Percentiles rank a stretch among this genome's conserved stretches.
These are phyloP conservation scores for Drosophila emarginata DNA, from an alignment of 2,888 invertebrate genomes.

Conservation along the genomic window DNA sequence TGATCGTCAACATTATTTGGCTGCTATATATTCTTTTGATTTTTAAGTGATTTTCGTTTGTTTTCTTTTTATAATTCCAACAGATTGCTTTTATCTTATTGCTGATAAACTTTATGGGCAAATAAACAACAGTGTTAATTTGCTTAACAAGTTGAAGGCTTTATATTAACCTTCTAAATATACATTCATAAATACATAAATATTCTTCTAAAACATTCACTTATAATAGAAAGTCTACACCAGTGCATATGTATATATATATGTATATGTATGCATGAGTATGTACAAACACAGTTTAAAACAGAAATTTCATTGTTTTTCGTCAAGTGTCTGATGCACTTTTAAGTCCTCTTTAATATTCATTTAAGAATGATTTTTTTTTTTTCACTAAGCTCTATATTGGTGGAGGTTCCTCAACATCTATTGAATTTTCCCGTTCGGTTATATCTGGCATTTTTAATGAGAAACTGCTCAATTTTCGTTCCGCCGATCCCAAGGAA, in stretches of 20 bases:
- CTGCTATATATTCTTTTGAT: background rate
- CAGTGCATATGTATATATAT: background rate
- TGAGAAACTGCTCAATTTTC: constrained; percentile 71
- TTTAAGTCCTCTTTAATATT: background rate
- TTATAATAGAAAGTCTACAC: constrained; percentile 5
- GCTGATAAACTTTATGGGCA: constrained; percentile 50
- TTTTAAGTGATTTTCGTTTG: background rate
- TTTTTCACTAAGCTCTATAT: background rate
- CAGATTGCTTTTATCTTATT: constrained; percentile 28
- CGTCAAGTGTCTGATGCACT: constrained; percentile 4
- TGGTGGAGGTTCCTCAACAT: constrained; percentile 51
- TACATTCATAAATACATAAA: constrained; percentile 8
- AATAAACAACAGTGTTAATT: constrained; percentile 47
- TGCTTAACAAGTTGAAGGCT: constrained; percentile 13
- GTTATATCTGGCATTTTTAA: constrained; percentile 71
- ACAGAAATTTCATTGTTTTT: constrained; percentile 11
- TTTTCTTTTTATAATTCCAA: constrained; percentile 4
- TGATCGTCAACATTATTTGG: background rate
- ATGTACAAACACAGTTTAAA: constrained; percentile 1
- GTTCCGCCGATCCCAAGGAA: constrained; percentile 71
- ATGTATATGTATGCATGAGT: constrained; percentile 2
- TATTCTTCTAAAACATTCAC: constrained; percentile 9
- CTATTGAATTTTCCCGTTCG: constrained; percentile 65
- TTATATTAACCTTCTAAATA: constrained; percentile 1
- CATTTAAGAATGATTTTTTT: background rate